These are phyloP conservation scores for Harpagifer antarcticus DNA, from an alignment of 2,797 vertebrate species.

Conservation along the genomic window DNA sequence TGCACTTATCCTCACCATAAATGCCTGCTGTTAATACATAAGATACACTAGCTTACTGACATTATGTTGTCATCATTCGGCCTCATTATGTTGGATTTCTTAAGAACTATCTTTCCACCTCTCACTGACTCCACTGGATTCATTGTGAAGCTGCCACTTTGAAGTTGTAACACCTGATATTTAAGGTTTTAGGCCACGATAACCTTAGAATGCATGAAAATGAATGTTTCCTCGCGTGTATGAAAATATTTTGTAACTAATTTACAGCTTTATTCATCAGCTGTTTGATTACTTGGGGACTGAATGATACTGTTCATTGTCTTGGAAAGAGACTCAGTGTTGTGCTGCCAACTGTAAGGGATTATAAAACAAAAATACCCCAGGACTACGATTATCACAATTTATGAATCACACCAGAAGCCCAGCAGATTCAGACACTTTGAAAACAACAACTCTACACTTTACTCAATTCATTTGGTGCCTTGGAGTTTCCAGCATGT, in stretches of 20 bases:
- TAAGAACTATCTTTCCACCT: background rate
- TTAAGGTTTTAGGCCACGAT: constrained; percentile 28
- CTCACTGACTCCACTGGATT: constrained; percentile 16
- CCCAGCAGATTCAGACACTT: background rate
- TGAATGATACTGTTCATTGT: constrained; percentile 40
- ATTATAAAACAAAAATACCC: background rate
- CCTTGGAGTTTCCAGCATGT: constrained; percentile 42
- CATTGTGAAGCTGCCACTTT: constrained; percentile 59
- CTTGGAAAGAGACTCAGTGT: constrained; percentile 19
- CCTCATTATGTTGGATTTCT: constrained; percentile 34
- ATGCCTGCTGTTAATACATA: constrained; percentile 67
- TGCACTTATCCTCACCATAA: constrained; percentile 77
- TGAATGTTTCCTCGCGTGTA: constrained; percentile 49
- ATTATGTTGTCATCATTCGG: constrained; percentile 46
- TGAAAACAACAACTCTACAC: background rate
- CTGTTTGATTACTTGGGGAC: constrained; percentile 30
- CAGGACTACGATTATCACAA: background rate
- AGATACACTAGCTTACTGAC: constrained; percentile 42
- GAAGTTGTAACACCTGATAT: constrained; percentile 31
- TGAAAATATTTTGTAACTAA: constrained; percentile 26
- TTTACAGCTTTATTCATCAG: constrained; percentile 5
- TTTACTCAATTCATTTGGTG: constrained; percentile 33
- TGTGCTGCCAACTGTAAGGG: constrained; percentile 17
- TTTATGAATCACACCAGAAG: background rate
- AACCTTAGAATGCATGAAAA: constrained; percentile 71